Percentiles rank a stretch among this genome's conserved stretches.
phyloP scores from a whole-genome alignment of 2,113 vertebrate species.

The Struthidea cinerea region DNA sequence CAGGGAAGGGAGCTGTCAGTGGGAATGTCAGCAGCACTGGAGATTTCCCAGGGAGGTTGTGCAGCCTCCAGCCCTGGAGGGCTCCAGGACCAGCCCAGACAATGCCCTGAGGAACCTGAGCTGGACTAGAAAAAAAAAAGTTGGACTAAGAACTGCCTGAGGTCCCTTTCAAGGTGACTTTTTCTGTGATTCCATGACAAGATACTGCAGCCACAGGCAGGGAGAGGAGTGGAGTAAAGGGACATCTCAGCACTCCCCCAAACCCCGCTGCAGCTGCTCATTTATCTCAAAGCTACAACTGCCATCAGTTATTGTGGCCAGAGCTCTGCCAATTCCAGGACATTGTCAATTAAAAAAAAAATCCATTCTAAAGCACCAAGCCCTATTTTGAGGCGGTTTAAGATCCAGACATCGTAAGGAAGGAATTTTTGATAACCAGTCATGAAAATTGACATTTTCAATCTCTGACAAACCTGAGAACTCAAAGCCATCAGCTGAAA shows the following conservation, averaged over 20 bases:
- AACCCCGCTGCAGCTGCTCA: neutral
- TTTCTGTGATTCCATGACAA: neutral
- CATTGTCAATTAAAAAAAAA: fast-evolving
- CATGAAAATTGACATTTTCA: neutral
- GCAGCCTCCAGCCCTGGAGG: neutral
- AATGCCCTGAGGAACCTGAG: neutral
- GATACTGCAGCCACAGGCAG: neutral
- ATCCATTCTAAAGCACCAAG: neutral
- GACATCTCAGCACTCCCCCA: neutral
- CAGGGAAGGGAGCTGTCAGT: neutral
- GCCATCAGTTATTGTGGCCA: neutral
- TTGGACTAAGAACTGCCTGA: neutral
- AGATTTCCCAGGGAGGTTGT: neutral
- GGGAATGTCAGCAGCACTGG: neutral
- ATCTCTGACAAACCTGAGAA: neutral
- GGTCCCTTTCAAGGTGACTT: neutral
- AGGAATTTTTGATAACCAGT: neutral
- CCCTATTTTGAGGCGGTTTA: neutral
- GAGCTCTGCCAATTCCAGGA: neutral
- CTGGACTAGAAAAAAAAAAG: neutral
- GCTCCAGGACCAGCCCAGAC: neutral
- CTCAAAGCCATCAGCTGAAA: neutral
- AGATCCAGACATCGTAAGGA: neutral
- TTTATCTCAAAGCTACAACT: neutral
- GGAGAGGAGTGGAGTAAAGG: neutral